A percentile compares a stretch with the other conserved stretches of the same genome.
Conservation (phyloP, 2,888 invertebrate species). For the Mesorhabditis spiculigera region DNA sequence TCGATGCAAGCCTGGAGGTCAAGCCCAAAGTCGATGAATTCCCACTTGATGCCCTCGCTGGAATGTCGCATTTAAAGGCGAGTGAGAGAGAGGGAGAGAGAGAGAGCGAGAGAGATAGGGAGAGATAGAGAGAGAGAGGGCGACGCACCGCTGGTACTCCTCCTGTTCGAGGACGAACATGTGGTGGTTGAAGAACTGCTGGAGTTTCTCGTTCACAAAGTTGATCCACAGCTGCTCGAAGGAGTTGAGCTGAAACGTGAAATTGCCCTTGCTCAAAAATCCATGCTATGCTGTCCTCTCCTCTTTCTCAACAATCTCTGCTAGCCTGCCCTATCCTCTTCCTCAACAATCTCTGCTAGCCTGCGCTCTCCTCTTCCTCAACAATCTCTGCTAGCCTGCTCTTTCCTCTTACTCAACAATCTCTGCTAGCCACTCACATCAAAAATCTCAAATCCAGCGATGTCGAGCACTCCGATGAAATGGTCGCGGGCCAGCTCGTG, state of each 20-base stretch:
- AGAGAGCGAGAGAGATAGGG: too few relatives aligned
- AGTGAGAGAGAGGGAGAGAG: too few relatives aligned
- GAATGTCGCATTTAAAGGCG: background rate
- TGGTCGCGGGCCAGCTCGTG: conserved; percentile 92
- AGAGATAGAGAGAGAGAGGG: background rate
- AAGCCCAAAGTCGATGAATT: conserved; percentile 95
- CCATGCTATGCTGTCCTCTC: background rate
- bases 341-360: too few relatives aligned
- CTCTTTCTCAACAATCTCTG: background rate
- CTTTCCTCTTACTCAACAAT: too few relatives aligned
- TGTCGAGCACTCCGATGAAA: conserved; percentile 78
- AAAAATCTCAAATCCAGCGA: conserved; percentile 65
- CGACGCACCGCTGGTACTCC: conserved; percentile 13
- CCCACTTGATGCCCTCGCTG: conserved; percentile 80
- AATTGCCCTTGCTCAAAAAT: too few relatives aligned
- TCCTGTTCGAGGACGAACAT: conserved; percentile 65
- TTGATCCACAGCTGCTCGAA: conserved; percentile 66
- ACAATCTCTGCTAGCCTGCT: too few relatives aligned
- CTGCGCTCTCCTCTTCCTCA: too few relatives aligned
- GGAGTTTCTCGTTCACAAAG: conserved; percentile 65
- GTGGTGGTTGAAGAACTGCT: conserved; percentile 66
- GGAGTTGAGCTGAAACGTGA: conserved; percentile 60
- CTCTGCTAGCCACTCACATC: conserved; percentile 61
- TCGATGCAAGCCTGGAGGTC: conserved; percentile 93
- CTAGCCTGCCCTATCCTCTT: too few relatives aligned